Evolutionary conservation across 92 coral and sea anemone species (phyloP).

Genomic region (Epizoanthus rinbou): DNA sequence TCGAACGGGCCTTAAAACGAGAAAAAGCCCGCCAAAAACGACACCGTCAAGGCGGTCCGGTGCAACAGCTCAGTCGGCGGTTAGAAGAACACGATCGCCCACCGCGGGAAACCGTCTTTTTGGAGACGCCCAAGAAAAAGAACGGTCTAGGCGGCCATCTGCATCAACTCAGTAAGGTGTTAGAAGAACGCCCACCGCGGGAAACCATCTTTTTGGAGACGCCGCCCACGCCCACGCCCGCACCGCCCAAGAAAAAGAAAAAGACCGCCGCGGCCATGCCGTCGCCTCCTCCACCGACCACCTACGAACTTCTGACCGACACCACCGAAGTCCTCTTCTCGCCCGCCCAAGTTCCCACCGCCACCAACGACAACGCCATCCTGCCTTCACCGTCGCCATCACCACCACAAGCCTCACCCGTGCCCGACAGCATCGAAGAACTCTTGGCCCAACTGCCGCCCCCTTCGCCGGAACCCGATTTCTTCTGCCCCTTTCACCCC

Average conservation of each 20-base stretch:
- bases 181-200: slow-evolving; percentile 21
- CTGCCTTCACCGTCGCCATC: slow-evolving; percentile 2
- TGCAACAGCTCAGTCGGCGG: background rate
- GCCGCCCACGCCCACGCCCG: slow-evolving; percentile 2
- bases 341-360: background rate
- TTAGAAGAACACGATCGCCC: background rate
- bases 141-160: slow-evolving; percentile 28
- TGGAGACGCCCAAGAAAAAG: slow-evolving; percentile 27
- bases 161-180: slow-evolving; percentile 23
- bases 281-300: background rate
- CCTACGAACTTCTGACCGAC: slow-evolving; percentile 2
- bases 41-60: background rate
- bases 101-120: slow-evolving; percentile 19
- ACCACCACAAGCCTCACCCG: background rate
- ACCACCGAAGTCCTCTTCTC: slow-evolving; percentile 2
- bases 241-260: slow-evolving; percentile 10
- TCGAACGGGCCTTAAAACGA: background rate
- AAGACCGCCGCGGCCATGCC: background rate
- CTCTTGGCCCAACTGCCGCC: slow-evolving; percentile 1
- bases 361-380: background rate
- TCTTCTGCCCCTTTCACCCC: slow-evolving; percentile 1
- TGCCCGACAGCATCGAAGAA: slow-evolving; percentile 7
- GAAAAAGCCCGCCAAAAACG: background rate
- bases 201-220: slow-evolving; percentile 6
- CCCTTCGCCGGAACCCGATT: background rate